Base-by-base conservation (phyloP, 2,113 vertebrate genomes). In the Takifugu bimaculatus region DNA sequence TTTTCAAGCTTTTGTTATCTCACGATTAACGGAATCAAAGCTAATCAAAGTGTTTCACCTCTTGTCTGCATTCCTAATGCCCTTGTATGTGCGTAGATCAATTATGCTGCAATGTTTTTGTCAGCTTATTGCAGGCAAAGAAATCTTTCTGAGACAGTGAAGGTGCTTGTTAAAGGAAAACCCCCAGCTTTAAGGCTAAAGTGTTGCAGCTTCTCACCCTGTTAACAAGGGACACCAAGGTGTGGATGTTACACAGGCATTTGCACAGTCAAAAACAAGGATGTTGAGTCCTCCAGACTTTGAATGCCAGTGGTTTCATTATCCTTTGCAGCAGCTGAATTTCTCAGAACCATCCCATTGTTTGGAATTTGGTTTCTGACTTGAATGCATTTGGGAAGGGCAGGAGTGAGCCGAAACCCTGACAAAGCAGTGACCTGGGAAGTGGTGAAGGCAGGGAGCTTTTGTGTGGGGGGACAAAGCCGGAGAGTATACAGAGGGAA, bases 361-460 rank as follows among this genome's bases (percentile, higher is more conserved):
- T 54, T 45, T 52, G 71, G 69, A 75, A 66, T 82, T 69, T 68
- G 60, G 53, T 70, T 62, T 72, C 60, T 74, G 79, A 85, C 79
- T 85, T 72, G 74, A 82, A 77, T 65, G 70, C 57, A 61, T 70
- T 72, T 50, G 13, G 74, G 77, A 81, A 83, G 77, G 75, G 71
- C 50, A 72, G 72, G 68, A 79, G 76, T 32, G 39, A 88, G 81
- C 74, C 77, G 70, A 88, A 85, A 68, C 69, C 78, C 87, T 84
- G 81, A 86, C 85, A 90, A 85, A 85, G 87, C 85, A 72, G 70
- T 88, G 89, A 91, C 89, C 90, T 91, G 88, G 90, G 90, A 91
- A 90, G 86, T 89, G 82, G 85, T 87, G 83, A 74, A 84, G 84
- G 90, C 88, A 85, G 89, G 87, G 88, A 88, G 90, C 88, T 90